Evolutionary conservation across 1,140 invertebrate genomes (phyloP).

Genomic region (Stenopsyche tienmushanensis): DNA sequence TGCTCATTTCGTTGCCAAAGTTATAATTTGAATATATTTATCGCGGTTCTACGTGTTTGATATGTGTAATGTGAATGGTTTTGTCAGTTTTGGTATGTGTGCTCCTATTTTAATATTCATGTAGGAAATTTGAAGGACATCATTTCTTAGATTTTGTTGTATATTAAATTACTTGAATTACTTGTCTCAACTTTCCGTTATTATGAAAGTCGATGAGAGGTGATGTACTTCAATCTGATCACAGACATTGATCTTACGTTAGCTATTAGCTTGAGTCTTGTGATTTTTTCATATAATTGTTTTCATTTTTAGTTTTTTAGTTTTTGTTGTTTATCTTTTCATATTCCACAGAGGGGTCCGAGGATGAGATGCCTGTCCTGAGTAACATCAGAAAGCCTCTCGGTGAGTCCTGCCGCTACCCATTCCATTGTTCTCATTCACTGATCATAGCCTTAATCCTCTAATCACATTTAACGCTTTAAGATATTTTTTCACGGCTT

Average conservation of each 20-base stretch:
- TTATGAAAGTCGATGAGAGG: no score
- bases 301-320: constrained; percentile 30
- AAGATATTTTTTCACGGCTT: no score
- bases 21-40: not conserved
- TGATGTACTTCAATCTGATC: not conserved
- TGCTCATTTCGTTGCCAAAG: not conserved
- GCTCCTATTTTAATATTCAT: not conserved
- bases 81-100: constrained; percentile 8
- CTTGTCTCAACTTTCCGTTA: not conserved
- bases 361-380: constrained; percentile 38
- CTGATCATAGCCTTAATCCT: constrained; percentile 1
- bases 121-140: not conserved
- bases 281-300: constrained; percentile 12
- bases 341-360: constrained; percentile 41
- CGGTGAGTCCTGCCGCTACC: constrained; percentile 36
- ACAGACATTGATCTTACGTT: not conserved
- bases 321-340: constrained; percentile 39
- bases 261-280: not conserved
- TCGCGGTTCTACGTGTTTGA: not conserved
- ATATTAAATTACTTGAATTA: not conserved
- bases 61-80: constrained; percentile 10
- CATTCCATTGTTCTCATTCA: constrained; percentile 9
- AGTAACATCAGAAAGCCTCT: constrained; percentile 42
- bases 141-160: not conserved
- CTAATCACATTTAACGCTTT: no score